Conservation (phyloP, 2,888 invertebrate species). For the Parapristionchus giblindavisi region DNA sequence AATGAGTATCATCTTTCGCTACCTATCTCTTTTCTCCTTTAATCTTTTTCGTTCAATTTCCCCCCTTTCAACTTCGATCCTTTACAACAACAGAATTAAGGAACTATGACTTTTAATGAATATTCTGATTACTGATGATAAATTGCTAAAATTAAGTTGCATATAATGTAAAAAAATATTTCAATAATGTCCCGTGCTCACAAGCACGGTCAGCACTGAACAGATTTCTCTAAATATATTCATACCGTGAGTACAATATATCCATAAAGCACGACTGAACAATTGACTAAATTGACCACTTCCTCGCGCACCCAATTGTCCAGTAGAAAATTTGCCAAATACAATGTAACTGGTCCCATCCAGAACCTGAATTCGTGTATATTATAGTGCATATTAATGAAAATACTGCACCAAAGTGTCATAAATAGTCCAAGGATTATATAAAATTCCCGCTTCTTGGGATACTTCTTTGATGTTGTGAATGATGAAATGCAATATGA, state of each 20-base stretch:
- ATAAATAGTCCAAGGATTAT: slow-evolving; percentile 84
- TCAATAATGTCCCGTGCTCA: too few relatives aligned
- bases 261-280: slow-evolving; percentile 78
- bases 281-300: slow-evolving; percentile 79
- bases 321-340: slow-evolving; percentile 82
- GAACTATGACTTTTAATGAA: too few relatives aligned
- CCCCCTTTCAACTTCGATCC: too few relatives aligned
- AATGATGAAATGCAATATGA: slow-evolving; percentile 80
- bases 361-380: slow-evolving; percentile 77
- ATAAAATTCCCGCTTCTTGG: slow-evolving; percentile 85
- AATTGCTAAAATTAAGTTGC: too few relatives aligned
- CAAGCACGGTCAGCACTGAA: too few relatives aligned
- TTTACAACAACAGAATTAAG: too few relatives aligned
- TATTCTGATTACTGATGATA: too few relatives aligned
- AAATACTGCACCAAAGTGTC: slow-evolving; percentile 78
- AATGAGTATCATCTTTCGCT: too few relatives aligned
- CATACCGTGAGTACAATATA: slow-evolving; percentile 80
- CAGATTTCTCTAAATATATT: too few relatives aligned
- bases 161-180: too few relatives aligned
- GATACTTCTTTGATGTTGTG: slow-evolving; percentile 84
- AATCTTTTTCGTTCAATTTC: too few relatives aligned
- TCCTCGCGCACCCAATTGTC: slow-evolving; percentile 84
- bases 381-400: not conserved
- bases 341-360: slow-evolving; percentile 82
- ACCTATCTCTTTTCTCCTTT: too few relatives aligned